phyloP scores from a whole-genome alignment of 2,113 vertebrate species.

The Halcyon senegalensis region DNA sequence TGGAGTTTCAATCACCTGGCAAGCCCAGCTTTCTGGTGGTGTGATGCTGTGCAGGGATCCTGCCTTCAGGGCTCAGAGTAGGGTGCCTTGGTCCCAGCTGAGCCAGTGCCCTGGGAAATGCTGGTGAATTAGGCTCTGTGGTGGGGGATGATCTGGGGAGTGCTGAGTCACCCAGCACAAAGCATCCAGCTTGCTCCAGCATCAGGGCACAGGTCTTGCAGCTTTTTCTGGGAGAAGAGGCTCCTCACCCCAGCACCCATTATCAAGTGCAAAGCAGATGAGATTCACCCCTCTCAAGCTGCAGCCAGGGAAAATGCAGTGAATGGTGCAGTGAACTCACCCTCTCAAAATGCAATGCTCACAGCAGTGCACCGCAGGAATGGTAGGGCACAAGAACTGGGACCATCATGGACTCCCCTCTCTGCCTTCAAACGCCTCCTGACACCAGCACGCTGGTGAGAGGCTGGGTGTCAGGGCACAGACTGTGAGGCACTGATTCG shows the following conservation, averaged over 20 bases:
- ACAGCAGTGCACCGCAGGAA: background rate
- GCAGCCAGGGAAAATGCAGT: background rate
- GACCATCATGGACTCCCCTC: rapidly evolving
- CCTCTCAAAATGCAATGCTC: background rate
- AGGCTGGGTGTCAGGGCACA: rapidly evolving
- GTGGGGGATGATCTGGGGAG: background rate
- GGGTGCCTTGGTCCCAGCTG: rapidly evolving
- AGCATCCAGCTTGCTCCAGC: background rate
- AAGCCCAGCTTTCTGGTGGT: background rate
- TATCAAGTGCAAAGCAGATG: rapidly evolving
- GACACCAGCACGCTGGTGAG: rapidly evolving
- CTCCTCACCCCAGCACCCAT: background rate
- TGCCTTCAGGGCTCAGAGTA: background rate
- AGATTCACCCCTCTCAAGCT: background rate
- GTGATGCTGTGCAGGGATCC: background rate
- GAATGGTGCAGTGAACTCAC: background rate
- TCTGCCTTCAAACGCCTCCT: rapidly evolving
- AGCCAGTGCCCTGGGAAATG: background rate
- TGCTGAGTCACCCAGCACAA: background rate
- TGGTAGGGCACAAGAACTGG: rapidly evolving
- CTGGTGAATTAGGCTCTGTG: background rate
- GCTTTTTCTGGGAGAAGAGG: background rate
- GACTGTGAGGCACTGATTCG: rapidly evolving
- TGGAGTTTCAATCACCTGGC: background rate
- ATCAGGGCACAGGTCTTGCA: background rate